A percentile compares a stretch with the other conserved stretches of the same genome.
Evolutionary conservation across 1,140 invertebrate species (phyloP).

Genomic region (Carcinoscorpius rotundicauda): DNA sequence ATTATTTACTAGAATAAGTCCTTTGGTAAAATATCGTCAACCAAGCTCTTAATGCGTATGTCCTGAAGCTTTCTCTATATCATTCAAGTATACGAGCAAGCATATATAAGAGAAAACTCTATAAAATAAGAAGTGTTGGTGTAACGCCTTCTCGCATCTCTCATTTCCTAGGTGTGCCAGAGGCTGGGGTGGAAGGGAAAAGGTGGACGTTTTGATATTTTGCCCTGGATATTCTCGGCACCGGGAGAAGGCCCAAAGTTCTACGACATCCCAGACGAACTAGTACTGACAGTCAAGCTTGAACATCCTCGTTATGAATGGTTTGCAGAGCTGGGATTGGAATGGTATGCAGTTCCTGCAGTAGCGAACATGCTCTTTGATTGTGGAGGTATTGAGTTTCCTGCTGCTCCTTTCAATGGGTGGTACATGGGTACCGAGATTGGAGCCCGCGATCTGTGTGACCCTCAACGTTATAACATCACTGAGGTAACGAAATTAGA

Average conservation of each 20-base stretch:
- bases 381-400: slow-evolving; percentile 29
- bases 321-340: slow-evolving; percentile 29
- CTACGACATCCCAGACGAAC: slow-evolving; percentile 31
- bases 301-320: slow-evolving; percentile 29
- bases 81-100: no score
- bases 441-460: slow-evolving; percentile 29
- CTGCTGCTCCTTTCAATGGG: slow-evolving; percentile 31
- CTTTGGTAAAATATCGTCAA: no score
- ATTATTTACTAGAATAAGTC: no score
- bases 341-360: slow-evolving; percentile 31
- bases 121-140: no score
- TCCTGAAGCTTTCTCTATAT: no score
- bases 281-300: slow-evolving; percentile 27
- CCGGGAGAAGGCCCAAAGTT: slow-evolving; percentile 29
- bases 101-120: no score
- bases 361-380: slow-evolving; percentile 32
- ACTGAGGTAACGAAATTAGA: slow-evolving; percentile 22
- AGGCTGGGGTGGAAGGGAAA: slow-evolving; percentile 29
- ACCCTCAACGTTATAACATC: slow-evolving; percentile 29
- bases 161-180: slow-evolving; percentile 25
- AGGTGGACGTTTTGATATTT: slow-evolving; percentile 28
- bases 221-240: slow-evolving; percentile 29
- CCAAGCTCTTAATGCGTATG: no score
- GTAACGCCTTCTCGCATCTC: no score
- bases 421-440: slow-evolving; percentile 30